Percentiles rank a stretch among this genome's conserved stretches.
Evolutionary conservation across 2,888 invertebrate genomes (phyloP).

Genomic region (Polydrusus tereticollis): DNA sequence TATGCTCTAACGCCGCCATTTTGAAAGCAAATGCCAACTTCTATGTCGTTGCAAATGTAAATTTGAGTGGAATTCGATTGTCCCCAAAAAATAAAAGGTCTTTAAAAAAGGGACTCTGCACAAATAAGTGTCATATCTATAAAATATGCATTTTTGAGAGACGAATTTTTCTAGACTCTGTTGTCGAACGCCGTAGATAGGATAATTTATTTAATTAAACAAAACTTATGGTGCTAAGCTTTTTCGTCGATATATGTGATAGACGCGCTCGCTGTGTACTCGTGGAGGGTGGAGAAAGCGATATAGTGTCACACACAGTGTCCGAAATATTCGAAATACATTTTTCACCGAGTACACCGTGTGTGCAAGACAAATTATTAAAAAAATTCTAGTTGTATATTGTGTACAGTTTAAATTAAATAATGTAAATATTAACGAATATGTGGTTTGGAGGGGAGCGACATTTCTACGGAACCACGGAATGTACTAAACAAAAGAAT

Average conservation of each 20-base stretch:
- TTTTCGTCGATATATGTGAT: slow-evolving; percentile 31
- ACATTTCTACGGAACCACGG: slow-evolving; percentile 14
- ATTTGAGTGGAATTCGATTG: too few species aligned
- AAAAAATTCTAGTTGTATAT: slow-evolving; percentile 15
- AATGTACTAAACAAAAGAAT: slow-evolving; percentile 20
- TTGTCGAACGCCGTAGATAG: background rate
- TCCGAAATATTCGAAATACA: background rate
- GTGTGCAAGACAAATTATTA: slow-evolving; percentile 5
- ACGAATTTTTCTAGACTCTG: background rate
- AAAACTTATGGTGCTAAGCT: slow-evolving; percentile 20
- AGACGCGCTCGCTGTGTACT: slow-evolving; percentile 2
- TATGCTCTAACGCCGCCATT: too few species aligned
- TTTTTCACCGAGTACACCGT: background rate
- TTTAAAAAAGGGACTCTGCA: slow-evolving; percentile 7
- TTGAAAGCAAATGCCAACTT: too few species aligned
- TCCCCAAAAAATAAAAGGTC: background rate
- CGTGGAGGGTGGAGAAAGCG: background rate
- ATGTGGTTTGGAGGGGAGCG: slow-evolving; percentile 2
- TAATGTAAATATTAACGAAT: slow-evolving; percentile 16
- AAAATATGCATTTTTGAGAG: background rate
- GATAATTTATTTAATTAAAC: slow-evolving; percentile 14
- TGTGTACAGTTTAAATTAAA: slow-evolving; percentile 14
- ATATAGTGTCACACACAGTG: background rate
- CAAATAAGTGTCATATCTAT: slow-evolving; percentile 1
- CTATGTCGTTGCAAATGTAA: too few species aligned